A percentile compares a stretch with the other conserved stretches of the same genome.
phyloP scores from a whole-genome alignment of 2,113 vertebrate genomes.

The Onychostoma macrolepis region DNA sequence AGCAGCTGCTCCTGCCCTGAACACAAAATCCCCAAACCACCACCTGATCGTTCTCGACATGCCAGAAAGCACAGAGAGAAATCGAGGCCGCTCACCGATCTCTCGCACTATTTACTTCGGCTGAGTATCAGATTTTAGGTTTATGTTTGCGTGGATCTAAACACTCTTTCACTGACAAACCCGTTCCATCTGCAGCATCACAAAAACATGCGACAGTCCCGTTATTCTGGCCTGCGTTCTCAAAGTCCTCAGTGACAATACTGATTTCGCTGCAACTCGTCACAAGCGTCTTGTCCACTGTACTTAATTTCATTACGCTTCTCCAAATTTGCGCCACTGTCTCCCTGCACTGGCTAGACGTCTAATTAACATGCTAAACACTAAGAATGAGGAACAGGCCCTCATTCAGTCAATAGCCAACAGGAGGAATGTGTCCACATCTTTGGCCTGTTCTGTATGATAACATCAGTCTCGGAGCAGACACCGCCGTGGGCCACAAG shows the following conservation, averaged over 20 bases:
- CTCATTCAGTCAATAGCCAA: slow-evolving; percentile 50
- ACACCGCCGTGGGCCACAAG: slow-evolving; percentile 69
- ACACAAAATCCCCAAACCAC: background rate
- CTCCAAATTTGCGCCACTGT: slow-evolving; percentile 41
- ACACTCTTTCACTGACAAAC: background rate
- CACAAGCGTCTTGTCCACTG: slow-evolving; percentile 12
- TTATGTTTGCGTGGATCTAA: background rate
- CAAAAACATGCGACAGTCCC: background rate
- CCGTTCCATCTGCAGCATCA: background rate
- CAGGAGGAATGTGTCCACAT: slow-evolving; percentile 72
- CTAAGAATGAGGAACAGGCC: slow-evolving; percentile 35
- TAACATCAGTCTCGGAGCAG: slow-evolving; percentile 78
- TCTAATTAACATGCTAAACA: slow-evolving; percentile 48
- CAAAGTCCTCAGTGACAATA: background rate
- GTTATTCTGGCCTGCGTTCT: background rate
- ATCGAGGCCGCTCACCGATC: background rate
- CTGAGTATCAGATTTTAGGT: background rate
- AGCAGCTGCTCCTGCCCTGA: too few relatives aligned
- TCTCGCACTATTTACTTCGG: background rate
- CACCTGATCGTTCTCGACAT: slow-evolving; percentile 26
- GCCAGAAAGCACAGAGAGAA: background rate
- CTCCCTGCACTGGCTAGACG: slow-evolving; percentile 45
- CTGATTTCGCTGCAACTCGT: background rate
- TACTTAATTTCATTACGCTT: slow-evolving; percentile 27
- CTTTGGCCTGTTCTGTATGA: slow-evolving; percentile 62